A percentile compares a stretch with the other conserved stretches of the same genome.
Evolutionary conservation across 2,888 invertebrate species (phyloP).

Genomic region (Rotaria magnacalcarata): DNA sequence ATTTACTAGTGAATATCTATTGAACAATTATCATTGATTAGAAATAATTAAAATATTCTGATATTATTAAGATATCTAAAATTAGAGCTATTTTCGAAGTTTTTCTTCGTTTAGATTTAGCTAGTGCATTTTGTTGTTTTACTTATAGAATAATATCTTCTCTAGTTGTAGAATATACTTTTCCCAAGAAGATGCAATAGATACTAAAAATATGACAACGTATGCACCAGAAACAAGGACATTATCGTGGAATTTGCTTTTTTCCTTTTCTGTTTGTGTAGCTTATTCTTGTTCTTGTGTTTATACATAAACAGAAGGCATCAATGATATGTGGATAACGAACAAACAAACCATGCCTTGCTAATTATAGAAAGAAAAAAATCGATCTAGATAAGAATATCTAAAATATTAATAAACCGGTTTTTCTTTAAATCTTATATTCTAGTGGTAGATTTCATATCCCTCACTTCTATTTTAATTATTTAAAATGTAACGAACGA

Average conservation of each 20-base stretch:
- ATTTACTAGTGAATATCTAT: too few species aligned
- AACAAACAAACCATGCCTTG: background rate
- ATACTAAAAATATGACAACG: background rate
- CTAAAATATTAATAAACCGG: background rate
- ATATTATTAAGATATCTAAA: too few species aligned
- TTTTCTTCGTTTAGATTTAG: too few species aligned
- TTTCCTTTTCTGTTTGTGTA: background rate
- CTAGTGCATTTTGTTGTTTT: too few species aligned
- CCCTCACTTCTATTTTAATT: too few species aligned
- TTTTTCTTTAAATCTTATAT: background rate
- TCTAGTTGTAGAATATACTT: too few species aligned
- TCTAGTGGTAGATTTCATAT: background rate
- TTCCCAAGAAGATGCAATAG: background rate
- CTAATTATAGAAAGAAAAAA: conserved; percentile 9
- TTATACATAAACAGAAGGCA: conserved; percentile 2
- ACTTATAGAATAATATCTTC: too few species aligned
- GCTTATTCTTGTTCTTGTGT: background rate
- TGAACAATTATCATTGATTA: too few species aligned
- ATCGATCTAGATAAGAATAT: background rate
- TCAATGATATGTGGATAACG: background rate
- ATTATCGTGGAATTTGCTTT: background rate
- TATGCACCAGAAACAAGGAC: background rate
- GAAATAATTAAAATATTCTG: too few species aligned
- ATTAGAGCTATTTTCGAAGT: too few species aligned
- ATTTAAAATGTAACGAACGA: too few species aligned